These are phyloP conservation scores for Ranitomeya variabilis DNA, from an alignment of 2,113 vertebrate species.

Conservation along the genomic window DNA sequence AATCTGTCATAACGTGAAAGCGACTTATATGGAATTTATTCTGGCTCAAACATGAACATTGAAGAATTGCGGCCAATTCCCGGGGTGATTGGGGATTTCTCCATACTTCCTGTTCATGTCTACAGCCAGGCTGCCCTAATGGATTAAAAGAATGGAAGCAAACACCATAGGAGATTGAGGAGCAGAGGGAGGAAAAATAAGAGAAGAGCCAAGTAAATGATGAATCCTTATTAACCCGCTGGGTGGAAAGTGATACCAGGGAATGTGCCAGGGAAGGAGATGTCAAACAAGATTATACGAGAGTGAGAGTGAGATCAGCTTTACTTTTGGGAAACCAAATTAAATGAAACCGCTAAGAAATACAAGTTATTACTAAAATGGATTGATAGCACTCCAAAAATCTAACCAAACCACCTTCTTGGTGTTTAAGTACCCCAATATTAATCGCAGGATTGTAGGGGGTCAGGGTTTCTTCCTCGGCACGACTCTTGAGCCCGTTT, in stretches of 20 bases:
- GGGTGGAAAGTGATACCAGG: background rate
- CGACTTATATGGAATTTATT: constrained; percentile 10
- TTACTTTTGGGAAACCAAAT: background rate
- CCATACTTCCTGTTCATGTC: background rate
- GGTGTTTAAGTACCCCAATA: background rate
- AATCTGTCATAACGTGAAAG: background rate
- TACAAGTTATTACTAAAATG: background rate
- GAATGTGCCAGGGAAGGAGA: background rate
- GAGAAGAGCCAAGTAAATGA: constrained; percentile 35
- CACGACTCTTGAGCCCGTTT: background rate
- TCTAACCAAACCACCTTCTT: background rate
- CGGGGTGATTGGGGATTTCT: background rate
- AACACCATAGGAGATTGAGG: background rate
- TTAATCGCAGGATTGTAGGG: no score
- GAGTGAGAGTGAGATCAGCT: background rate
- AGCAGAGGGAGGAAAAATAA: constrained; percentile 35
- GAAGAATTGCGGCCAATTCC: constrained; percentile 11
- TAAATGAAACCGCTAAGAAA: background rate
- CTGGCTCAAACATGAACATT: background rate
- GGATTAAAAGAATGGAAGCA: constrained; percentile 1
- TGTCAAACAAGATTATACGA: background rate
- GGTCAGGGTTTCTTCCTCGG: background rate
- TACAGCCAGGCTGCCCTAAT: background rate
- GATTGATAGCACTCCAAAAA: background rate
- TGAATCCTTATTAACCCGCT: constrained; percentile 29